phyloP scores from a whole-genome alignment of 2,888 invertebrate species.

The Megastigmus dorsalis region DNA sequence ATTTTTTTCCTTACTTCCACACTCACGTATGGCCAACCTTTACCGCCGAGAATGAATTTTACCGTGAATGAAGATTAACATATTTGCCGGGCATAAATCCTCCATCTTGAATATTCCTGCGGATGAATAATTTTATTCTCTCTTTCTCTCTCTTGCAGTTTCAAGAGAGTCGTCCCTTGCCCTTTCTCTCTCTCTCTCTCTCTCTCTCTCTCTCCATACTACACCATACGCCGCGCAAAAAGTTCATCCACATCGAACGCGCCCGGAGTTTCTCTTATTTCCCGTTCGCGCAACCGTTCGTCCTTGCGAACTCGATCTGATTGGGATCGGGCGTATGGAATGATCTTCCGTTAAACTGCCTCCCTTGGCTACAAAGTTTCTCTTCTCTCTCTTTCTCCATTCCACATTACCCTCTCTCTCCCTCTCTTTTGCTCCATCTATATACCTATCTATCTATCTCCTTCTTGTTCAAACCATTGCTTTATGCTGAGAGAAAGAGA shows the following conservation, averaged over 20 bases:
- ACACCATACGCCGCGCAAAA: neutral
- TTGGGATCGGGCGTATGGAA: slow-evolving; percentile 50
- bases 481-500: slow-evolving; percentile 9
- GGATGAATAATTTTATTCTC: slow-evolving; percentile 47
- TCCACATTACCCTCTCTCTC: slow-evolving; percentile 43
- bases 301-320: slow-evolving; percentile 57
- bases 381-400: neutral
- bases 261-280: slow-evolving; percentile 38
- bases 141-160: neutral
- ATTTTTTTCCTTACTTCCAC: slow-evolving; percentile 30
- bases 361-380: slow-evolving; percentile 2
- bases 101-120: slow-evolving; percentile 40
- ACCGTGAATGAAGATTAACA: slow-evolving; percentile 46
- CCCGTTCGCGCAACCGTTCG: slow-evolving; percentile 37
- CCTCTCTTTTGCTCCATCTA: slow-evolving; percentile 22
- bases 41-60: slow-evolving; percentile 15
- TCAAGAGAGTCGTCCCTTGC: slow-evolving; percentile 12
- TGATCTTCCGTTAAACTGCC: slow-evolving; percentile 51
- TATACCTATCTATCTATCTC: slow-evolving; percentile 47
- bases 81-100: slow-evolving; percentile 46
- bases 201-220: neutral
- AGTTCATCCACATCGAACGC: neutral
- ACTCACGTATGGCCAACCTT: too few species aligned
- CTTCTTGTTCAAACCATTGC: slow-evolving; percentile 9
- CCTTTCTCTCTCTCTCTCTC: slow-evolving; percentile 21